Percentiles rank a stretch among this genome's conserved stretches.
Evolutionary conservation across 2,888 invertebrate genomes (phyloP).

Genomic region (Trimorus sp.): DNA sequence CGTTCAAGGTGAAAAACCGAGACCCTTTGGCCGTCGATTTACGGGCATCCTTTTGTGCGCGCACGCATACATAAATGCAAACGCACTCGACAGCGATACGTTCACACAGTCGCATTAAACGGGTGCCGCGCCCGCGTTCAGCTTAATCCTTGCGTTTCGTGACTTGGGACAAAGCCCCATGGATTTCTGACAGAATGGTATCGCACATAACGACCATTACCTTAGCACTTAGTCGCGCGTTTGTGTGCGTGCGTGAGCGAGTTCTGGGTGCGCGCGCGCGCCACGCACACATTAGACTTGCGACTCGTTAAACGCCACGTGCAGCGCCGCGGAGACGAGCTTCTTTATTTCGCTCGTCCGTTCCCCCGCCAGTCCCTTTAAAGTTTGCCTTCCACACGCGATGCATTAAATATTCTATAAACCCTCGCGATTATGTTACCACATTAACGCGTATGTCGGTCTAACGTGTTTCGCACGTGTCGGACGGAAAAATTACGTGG

Average conservation of each 20-base stretch:
- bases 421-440: conserved; percentile 73
- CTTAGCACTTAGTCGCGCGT: conserved; percentile 66
- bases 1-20: conserved; percentile 50
- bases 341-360: conserved; percentile 64
- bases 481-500: not conserved
- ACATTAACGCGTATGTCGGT: conserved; percentile 25
- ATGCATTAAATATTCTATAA: conserved; percentile 68
- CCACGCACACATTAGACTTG: conserved; percentile 54
- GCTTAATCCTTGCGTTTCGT: conserved; percentile 81
- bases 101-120: conserved; percentile 76
- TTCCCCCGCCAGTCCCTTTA: conserved; percentile 61
- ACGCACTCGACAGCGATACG: conserved; percentile 61
- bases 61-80: conserved; percentile 65
- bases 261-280: conserved; percentile 4
- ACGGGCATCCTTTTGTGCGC: conserved; percentile 65
- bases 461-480: conserved; percentile 19
- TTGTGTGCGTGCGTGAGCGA: conserved; percentile 15
- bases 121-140: conserved; percentile 72
- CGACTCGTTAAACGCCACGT: conserved; percentile 66
- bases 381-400: conserved; percentile 40
- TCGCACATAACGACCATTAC: conserved; percentile 81
- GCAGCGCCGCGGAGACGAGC: conserved; percentile 61
- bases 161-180: conserved; percentile 81
- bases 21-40: conserved; percentile 67
- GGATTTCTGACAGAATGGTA: conserved; percentile 81